Base-by-base conservation (phyloP, 2,113 vertebrate genomes). In the Tichodroma muraria region DNA sequence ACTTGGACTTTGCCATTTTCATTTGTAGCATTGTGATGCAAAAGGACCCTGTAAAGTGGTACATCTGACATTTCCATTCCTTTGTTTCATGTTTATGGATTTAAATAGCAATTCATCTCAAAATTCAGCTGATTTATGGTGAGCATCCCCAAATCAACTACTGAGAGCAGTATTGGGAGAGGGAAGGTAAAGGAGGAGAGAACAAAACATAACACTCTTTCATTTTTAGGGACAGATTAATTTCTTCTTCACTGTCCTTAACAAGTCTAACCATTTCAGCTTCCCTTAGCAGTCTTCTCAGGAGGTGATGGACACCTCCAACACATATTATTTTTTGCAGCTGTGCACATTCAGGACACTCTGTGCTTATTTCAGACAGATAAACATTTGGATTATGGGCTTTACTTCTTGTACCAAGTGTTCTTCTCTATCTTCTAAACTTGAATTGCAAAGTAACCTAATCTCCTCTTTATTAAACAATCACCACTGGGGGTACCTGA, bases 1-100 rank as follows among this genome's bases (percentile, higher is more conserved):
- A 96, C 84, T 79, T 73, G 57, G 88, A 72, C 85, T 95, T 94
- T 63, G 50, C 56, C 44, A 81, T 80, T 94, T 92, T 86, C 60
- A 82, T 89, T 71, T 75, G 25, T 17, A 92, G 66, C 10, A 4
- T 75, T 37, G 19, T 35, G 73, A 86, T 57, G 53, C 49, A 73
- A 54, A 45, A 40, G 45, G 22, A 50, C 16, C 19, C 37, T 38
- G 18, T 61, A 54, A 76, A 79, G 28, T 70, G 66, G 22, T 21
- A 47, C 0, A 2, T 54, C 49, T 73, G n/a, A 81, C 38, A 77
- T 49, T 52, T 93, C 49, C 66, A 59, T 94, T 54, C 52, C 86
- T 91, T 80, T 87, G n/a, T 83, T 92, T 37, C 73, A 72, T 44
- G 47, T 73, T 72, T 50, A 40, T 2, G 4, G 65, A 82, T 64